Evolutionary conservation across 2,797 vertebrate genomes (phyloP).

Genomic region (Micropoecilia bifurca): DNA sequence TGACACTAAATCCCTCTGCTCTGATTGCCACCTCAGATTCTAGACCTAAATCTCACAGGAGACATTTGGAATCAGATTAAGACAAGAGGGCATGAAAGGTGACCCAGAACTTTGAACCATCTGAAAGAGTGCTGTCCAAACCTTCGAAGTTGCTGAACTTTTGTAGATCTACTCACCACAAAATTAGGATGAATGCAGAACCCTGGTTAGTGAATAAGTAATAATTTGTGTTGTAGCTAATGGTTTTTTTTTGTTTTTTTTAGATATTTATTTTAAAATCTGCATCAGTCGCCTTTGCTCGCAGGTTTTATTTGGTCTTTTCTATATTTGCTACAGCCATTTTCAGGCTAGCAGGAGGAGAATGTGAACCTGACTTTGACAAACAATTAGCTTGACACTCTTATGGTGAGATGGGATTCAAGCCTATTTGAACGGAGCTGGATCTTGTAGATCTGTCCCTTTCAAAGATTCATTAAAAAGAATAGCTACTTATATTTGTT

Average conservation of each 20-base stretch:
- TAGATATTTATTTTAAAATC: no score
- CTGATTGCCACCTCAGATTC: background rate
- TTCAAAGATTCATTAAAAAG: background rate
- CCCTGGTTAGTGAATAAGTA: no score
- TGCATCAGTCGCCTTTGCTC: no score
- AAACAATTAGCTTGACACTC: background rate
- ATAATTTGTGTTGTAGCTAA: no score
- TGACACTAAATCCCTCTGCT: background rate
- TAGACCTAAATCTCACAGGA: background rate
- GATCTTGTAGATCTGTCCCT: background rate
- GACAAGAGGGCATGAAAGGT: background rate
- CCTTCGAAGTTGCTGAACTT: background rate
- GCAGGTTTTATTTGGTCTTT: no score
- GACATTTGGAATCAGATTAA: background rate
- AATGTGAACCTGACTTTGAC: background rate
- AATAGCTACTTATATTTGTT: background rate
- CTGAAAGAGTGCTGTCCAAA: no score
- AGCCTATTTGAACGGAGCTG: background rate
- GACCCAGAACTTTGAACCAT: background rate
- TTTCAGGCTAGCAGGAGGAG: background rate
- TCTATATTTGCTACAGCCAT: background rate
- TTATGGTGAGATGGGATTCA: background rate
- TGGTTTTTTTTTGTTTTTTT: no score
- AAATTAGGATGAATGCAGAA: no score
- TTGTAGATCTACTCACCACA: no score